Conservation (phyloP, 2,888 invertebrate genomes). For the Sacculina carcini region DNA sequence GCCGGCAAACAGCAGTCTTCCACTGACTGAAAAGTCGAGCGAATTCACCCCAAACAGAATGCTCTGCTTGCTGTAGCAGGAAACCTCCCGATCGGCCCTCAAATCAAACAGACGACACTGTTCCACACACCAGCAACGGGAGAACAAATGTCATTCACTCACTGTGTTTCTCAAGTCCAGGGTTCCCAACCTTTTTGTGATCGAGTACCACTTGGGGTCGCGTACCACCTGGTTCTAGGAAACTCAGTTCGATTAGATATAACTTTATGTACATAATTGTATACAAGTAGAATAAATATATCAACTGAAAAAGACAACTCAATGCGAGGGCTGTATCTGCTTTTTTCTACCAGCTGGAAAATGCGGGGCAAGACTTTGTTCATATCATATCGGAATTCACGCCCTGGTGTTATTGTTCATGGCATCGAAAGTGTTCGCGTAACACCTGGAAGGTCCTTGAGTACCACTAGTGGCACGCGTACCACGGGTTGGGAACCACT, state of each 20-base stretch:
- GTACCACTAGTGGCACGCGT: no score
- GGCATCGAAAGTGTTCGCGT: no score
- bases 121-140: slow-evolving; percentile 14
- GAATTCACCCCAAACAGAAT: slow-evolving; percentile 93
- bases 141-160: neutral
- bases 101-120: slow-evolving; percentile 87
- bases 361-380: neutral
- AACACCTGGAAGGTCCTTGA: no score
- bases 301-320: neutral
- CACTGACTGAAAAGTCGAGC: slow-evolving; percentile 89
- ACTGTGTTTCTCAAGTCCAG: neutral
- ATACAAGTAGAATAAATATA: neutral
- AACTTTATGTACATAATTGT: no score
- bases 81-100: slow-evolving; percentile 89
- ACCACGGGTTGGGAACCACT: no score
- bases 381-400: no score
- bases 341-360: neutral
- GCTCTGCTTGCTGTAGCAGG: slow-evolving; percentile 82
- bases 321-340: no score
- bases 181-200: no score
- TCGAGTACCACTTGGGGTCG: no score
- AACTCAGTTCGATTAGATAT: no score
- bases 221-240: no score
- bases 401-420: no score
- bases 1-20: slow-evolving; percentile 81